phyloP scores from a whole-genome alignment of 2,113 vertebrate genomes.

The Xiphias gladius region DNA sequence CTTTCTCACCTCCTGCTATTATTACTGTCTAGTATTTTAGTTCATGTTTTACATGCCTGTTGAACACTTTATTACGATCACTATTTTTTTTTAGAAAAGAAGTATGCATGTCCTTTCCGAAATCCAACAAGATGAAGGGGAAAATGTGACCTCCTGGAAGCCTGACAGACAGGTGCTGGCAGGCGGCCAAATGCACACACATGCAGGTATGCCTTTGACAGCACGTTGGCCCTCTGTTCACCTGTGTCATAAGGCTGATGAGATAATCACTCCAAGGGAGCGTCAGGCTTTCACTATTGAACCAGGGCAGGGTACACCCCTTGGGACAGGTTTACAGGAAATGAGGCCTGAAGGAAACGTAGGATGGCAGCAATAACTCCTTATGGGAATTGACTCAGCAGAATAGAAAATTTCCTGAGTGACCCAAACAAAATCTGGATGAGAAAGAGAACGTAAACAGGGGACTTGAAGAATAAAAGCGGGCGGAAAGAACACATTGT shows the following conservation, averaged over 20 bases:
- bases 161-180: slow-evolving; percentile 37
- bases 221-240: slow-evolving; percentile 28
- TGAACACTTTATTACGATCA: neutral
- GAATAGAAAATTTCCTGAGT: slow-evolving; percentile 71
- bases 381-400: slow-evolving; percentile 70
- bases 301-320: slow-evolving; percentile 27
- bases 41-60: accelerated
- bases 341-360: slow-evolving; percentile 66
- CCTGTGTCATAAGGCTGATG: slow-evolving; percentile 35
- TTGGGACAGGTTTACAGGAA: slow-evolving; percentile 77
- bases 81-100: neutral
- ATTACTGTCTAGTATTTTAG: neutral
- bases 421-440: slow-evolving; percentile 53
- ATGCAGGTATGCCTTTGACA: slow-evolving; percentile 12
- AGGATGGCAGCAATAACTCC: slow-evolving; percentile 50
- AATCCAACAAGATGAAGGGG: neutral
- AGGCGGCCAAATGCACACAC: slow-evolving; percentile 27
- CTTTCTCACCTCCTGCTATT: neutral
- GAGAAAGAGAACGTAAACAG: slow-evolving; percentile 5
- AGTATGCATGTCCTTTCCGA: no score
- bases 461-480: neutral
- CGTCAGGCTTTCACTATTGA: slow-evolving; percentile 66
- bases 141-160: neutral
- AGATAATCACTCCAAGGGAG: neutral
- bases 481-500: slow-evolving; percentile 4